Conservation (phyloP, 2,888 invertebrate species). For the Nematopogon swammerdamellus region DNA sequence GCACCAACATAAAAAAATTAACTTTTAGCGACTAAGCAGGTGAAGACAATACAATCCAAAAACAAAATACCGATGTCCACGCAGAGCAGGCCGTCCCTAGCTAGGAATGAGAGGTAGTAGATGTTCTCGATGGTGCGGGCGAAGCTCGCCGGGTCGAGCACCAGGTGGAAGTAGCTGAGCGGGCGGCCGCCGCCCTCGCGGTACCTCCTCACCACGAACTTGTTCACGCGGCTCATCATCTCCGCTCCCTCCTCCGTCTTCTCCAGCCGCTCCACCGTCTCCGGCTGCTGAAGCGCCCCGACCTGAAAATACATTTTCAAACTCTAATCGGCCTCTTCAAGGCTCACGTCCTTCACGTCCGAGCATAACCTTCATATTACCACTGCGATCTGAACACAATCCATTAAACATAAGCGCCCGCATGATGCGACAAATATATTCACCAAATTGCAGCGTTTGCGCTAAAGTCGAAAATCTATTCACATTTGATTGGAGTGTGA, state of each 20-base stretch:
- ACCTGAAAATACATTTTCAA: constrained; percentile 11
- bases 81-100: constrained; percentile 51
- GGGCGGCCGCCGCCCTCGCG: constrained; percentile 29
- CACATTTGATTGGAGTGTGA: too few relatives aligned
- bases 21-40: too few relatives aligned
- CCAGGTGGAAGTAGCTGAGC: constrained; percentile 56
- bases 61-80: constrained; percentile 51
- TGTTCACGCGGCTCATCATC: constrained; percentile 48
- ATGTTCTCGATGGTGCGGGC: constrained; percentile 61
- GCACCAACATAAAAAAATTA: too few relatives aligned
- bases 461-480: too few relatives aligned
- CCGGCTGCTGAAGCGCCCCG: constrained; percentile 44
- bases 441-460: too few relatives aligned
- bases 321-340: too few relatives aligned
- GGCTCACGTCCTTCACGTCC: too few relatives aligned
- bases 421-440: too few relatives aligned
- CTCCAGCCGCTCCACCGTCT: constrained; percentile 43
- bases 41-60: too few relatives aligned
- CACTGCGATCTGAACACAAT: too few relatives aligned
- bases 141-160: constrained; percentile 59
- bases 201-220: constrained; percentile 39
- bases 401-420: too few relatives aligned
- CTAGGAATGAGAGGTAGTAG: constrained; percentile 61
- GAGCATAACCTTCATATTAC: too few relatives aligned
- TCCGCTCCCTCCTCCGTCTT: constrained; percentile 55